These are phyloP conservation scores for Gastracanthus pulcherrimus DNA, from an alignment of 2,888 invertebrate genomes.

Conservation along the genomic window DNA sequence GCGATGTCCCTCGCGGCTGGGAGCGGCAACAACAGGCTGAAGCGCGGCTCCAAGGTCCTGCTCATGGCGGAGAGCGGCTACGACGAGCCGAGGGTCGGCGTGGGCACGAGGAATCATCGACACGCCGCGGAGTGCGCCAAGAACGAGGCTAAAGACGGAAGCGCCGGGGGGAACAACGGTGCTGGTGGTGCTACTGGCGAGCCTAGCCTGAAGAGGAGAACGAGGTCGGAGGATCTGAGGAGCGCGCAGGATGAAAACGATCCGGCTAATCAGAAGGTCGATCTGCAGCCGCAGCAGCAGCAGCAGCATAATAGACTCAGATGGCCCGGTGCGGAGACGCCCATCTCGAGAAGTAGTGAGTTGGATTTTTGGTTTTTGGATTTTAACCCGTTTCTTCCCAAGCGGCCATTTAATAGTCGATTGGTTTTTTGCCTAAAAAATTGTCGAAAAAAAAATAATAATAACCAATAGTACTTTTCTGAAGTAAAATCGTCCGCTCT, in stretches of 20 bases:
- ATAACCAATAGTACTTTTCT: too few species aligned
- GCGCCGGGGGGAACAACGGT: conserved; percentile 7
- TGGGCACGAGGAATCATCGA: conserved; percentile 42
- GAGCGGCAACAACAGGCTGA: conserved; percentile 26
- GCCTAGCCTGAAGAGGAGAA: conserved; percentile 68
- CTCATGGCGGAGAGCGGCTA: conserved; percentile 50
- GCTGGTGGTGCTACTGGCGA: conserved; percentile 59
- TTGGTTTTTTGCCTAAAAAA: too few species aligned
- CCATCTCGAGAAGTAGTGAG: conserved; percentile 60
- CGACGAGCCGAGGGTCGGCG: conserved; percentile 30
- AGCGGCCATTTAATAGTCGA: too few species aligned
- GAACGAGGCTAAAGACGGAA: conserved; percentile 1
- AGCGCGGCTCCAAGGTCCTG: conserved; percentile 45
- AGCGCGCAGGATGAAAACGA: conserved; percentile 77
- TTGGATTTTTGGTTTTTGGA: not conserved
- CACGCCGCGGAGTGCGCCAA: conserved; percentile 45
- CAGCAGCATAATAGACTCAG: conserved; percentile 63
- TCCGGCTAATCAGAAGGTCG: conserved; percentile 66
- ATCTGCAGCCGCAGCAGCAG: conserved; percentile 61
- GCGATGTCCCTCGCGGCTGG: not conserved
- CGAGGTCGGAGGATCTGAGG: conserved; percentile 71
- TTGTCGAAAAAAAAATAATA: too few species aligned
- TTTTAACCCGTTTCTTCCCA: too few species aligned
- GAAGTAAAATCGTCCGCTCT: too few species aligned
- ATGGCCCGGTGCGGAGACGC: conserved; percentile 65